phyloP scores from a whole-genome alignment of 2,797 vertebrate species.

The Sebastes diaconus region DNA sequence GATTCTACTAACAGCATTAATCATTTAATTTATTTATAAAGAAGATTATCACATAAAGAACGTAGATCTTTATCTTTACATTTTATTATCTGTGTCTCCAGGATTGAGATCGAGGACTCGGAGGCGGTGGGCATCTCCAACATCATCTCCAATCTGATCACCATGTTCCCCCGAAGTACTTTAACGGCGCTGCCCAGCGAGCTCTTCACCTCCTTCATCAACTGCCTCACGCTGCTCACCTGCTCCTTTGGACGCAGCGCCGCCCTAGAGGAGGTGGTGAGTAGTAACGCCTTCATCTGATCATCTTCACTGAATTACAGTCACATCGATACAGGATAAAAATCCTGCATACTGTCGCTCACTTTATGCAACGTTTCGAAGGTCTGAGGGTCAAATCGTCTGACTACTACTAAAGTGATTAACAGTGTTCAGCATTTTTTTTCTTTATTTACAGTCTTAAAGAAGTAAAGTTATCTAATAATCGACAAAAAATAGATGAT shows the following conservation, averaged over 20 bases:
- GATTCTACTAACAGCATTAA: neutral
- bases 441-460: no score
- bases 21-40: neutral
- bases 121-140: constrained; percentile 98
- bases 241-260: constrained; percentile 98
- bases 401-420: no score
- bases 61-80: neutral
- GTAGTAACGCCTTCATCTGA: constrained; percentile 12
- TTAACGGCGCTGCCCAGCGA: constrained; percentile 95
- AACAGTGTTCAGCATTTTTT: no score
- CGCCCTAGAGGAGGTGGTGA: constrained; percentile 97
- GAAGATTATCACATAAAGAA: neutral
- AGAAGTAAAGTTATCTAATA: no score
- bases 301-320: neutral
- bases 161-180: constrained; percentile 93
- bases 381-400: no score
- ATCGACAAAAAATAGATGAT: no score
- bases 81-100: constrained; percentile 62
- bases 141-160: constrained; percentile 98
- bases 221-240: constrained; percentile 97
- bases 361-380: no score
- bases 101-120: constrained; percentile 98
- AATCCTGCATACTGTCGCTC: no score
- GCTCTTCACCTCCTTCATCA: constrained; percentile 97
- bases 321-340: neutral